Conservation (phyloP, 1,140 invertebrate species). For the Solenopsis invicta region DNA sequence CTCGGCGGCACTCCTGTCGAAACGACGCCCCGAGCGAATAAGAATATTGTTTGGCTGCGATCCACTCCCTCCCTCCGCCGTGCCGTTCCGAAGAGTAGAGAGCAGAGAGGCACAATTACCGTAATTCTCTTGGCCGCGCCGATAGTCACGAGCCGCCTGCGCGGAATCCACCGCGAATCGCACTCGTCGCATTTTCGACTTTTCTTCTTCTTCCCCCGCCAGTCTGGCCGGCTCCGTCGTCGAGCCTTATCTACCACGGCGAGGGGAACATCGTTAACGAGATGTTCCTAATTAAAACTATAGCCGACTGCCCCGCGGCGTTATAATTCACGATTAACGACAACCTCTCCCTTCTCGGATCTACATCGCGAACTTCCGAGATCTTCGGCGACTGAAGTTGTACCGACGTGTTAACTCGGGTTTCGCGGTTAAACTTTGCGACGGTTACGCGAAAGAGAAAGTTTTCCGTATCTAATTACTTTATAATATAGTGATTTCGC, state of each 20-base stretch:
- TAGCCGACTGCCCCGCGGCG: not conserved
- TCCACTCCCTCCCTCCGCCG: not conserved
- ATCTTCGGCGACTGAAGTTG: constrained; percentile 19
- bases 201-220: not conserved
- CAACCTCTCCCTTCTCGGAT: not conserved
- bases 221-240: not conserved
- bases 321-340: constrained; percentile 49
- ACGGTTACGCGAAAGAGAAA: not conserved
- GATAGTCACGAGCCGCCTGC: constrained; percentile 9
- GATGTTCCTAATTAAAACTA: constrained; percentile 56
- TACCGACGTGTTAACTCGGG: constrained; percentile 17
- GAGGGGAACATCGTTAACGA: constrained; percentile 26
- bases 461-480: not conserved
- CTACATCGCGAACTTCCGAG: constrained; percentile 11
- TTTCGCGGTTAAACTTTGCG: constrained; percentile 21
- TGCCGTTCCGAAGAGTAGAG: not conserved
- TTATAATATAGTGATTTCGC: not conserved
- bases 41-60: constrained; percentile 50
- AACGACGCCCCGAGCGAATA: constrained; percentile 42
- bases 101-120: constrained; percentile 39
- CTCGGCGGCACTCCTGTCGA: not conserved
- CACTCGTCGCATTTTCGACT: constrained; percentile 34
- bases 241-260: constrained; percentile 42
- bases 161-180: constrained; percentile 2
- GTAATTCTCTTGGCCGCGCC: constrained; percentile 29